Evolutionary conservation across 2,113 vertebrate species (phyloP).

Genomic region (Halichoeres trimaculatus): DNA sequence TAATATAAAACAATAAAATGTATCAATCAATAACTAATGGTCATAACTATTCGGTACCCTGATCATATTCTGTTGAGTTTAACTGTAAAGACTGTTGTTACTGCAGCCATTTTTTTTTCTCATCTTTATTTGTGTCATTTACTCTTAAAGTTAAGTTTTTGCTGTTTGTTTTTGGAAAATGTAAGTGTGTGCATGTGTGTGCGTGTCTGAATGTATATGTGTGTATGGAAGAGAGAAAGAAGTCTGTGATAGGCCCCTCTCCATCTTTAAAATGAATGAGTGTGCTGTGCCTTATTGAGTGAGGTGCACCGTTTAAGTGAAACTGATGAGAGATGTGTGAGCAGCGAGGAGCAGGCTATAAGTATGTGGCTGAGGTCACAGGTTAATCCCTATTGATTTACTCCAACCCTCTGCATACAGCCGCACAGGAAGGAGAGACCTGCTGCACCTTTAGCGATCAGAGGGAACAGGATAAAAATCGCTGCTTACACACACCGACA

Average conservation of each 20-base stretch:
- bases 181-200: neutral
- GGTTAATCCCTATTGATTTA: constrained; percentile 82
- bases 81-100: neutral
- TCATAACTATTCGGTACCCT: neutral
- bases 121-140: neutral
- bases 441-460: constrained; percentile 35
- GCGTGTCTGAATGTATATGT: constrained; percentile 1
- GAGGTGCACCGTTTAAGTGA: constrained; percentile 80
- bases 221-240: constrained; percentile 10
- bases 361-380: constrained; percentile 79
- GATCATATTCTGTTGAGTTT: neutral
- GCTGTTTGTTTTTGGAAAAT: neutral
- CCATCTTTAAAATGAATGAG: constrained; percentile 99
- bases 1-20: too few relatives aligned
- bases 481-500: constrained; percentile 24
- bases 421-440: constrained; percentile 65
- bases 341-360: constrained; percentile 73
- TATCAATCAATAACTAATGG: too few relatives aligned
- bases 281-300: constrained; percentile 77
- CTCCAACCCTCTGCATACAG: constrained; percentile 72
- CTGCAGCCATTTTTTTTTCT: neutral
- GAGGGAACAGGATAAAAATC: constrained; percentile 35
- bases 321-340: constrained; percentile 86
- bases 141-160: neutral
- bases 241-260: constrained; percentile 82